Percentiles rank a stretch among this genome's conserved stretches.
phyloP scores from a whole-genome alignment of 2,888 invertebrate species.

The Cryptocheilus praepositus region DNA sequence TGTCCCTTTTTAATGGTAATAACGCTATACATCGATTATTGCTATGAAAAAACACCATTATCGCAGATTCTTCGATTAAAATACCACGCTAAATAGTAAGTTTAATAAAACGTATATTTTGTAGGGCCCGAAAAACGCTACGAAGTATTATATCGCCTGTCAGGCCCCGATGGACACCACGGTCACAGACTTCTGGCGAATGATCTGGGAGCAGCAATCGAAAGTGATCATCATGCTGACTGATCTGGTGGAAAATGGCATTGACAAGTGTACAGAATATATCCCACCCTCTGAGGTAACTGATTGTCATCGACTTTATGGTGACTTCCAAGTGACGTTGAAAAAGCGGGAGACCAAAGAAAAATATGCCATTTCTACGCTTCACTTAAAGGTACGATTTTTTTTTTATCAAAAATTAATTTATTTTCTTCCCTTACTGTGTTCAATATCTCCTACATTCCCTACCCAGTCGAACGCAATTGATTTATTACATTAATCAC shows the following conservation, averaged over 20 bases:
- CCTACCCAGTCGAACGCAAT: no score
- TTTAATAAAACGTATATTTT: constrained; percentile 41
- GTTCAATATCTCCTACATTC: no score
- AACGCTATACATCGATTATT: no score
- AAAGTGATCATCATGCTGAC: constrained; percentile 93
- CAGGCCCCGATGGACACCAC: constrained; percentile 93
- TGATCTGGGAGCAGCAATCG: constrained; percentile 97
- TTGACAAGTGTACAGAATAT: constrained; percentile 93
- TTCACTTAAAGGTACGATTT: constrained; percentile 84
- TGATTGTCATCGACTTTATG: constrained; percentile 90
- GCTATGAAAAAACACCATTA: no score
- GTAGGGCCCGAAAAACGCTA: constrained; percentile 90
- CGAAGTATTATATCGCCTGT: constrained; percentile 92
- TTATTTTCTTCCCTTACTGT: no score
- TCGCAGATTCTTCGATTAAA: no score
- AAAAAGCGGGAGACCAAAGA: constrained; percentile 93
- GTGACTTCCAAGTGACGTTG: constrained; percentile 90
- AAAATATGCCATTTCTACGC: constrained; percentile 91
- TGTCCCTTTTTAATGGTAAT: no score
- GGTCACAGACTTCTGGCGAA: constrained; percentile 93
- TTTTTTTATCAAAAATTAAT: no score
- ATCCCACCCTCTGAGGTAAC: constrained; percentile 94
- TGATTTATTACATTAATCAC: no score
- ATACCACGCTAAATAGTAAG: no score
- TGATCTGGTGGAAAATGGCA: constrained; percentile 91